phyloP scores from a whole-genome alignment of 1,140 invertebrate species.

The Cyclina sinensis region DNA sequence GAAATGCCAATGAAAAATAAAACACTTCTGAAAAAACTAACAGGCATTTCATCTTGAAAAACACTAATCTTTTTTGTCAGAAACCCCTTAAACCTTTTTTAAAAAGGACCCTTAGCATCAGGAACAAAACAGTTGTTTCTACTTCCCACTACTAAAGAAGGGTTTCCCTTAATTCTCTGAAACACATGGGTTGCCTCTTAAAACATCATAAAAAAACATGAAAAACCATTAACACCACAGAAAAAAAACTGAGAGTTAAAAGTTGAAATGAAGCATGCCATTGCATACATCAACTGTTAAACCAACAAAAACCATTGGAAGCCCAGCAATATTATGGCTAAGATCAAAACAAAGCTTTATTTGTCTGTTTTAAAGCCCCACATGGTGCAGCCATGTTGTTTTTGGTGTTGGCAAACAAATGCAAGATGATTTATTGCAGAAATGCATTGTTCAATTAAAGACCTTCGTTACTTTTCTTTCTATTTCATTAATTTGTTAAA shows the following conservation, averaged over 20 bases:
- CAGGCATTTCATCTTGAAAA: no score
- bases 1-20: no score
- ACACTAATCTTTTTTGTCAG: no score
- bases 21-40: no score
- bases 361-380: slow-evolving; percentile 31
- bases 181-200: slow-evolving; percentile 13
- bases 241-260: neutral
- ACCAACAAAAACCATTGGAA: neutral
- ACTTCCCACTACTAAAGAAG: neutral
- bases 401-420: neutral
- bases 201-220: slow-evolving; percentile 18
- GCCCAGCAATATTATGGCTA: neutral
- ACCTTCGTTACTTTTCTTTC: neutral
- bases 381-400: slow-evolving; percentile 19
- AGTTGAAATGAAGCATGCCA: slow-evolving; percentile 13
- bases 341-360: slow-evolving; percentile 7
- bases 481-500: slow-evolving; percentile 10
- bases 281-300: slow-evolving; percentile 6
- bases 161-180: neutral
- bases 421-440: slow-evolving; percentile 3
- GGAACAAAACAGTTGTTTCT: neutral
- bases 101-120: neutral
- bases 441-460: slow-evolving; percentile 23
- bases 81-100: neutral
- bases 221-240: slow-evolving; percentile 20